phyloP scores from a whole-genome alignment of 1,140 invertebrate species.

The Ephestia elutella region DNA sequence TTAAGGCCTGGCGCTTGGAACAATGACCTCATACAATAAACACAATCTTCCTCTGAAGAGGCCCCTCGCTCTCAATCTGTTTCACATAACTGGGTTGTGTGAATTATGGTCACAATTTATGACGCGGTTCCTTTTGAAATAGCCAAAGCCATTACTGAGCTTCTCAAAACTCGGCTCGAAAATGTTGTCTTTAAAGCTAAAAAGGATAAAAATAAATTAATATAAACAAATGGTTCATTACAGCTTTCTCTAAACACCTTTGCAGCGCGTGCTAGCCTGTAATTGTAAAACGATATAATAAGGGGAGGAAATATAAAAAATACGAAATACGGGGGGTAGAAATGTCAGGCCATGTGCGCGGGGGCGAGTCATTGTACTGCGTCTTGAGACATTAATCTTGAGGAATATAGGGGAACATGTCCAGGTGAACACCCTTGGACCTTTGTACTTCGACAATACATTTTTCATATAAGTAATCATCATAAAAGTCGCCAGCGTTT shows the following conservation, averaged over 20 bases:
- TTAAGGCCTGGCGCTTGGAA: slow-evolving; percentile 51
- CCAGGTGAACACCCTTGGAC: slow-evolving; percentile 61
- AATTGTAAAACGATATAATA: slow-evolving; percentile 57
- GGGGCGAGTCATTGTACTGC: slow-evolving; percentile 53
- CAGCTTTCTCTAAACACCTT: slow-evolving; percentile 67
- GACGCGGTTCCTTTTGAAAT: slow-evolving; percentile 8
- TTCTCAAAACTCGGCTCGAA: background rate
- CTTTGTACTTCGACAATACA: slow-evolving; percentile 39
- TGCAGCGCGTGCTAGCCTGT: slow-evolving; percentile 53
- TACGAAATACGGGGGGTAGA: slow-evolving; percentile 40
- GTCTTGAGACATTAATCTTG: slow-evolving; percentile 67
- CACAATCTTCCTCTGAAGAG: slow-evolving; percentile 37
- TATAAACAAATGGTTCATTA: slow-evolving; percentile 48
- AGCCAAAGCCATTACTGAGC: background rate
- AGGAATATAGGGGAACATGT: slow-evolving; percentile 35
- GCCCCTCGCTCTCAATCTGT: slow-evolving; percentile 37
- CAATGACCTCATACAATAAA: slow-evolving; percentile 63
- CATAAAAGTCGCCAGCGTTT: background rate
- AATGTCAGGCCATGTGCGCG: slow-evolving; percentile 67
- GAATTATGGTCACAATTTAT: slow-evolving; percentile 16
- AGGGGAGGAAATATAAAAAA: slow-evolving; percentile 56
- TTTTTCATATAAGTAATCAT: no score
- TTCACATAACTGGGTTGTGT: slow-evolving; percentile 26
- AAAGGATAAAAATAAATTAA: slow-evolving; percentile 2
- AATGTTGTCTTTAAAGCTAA: background rate